Conservation (phyloP, 2,797 vertebrate genomes). For the Mus caroli region DNA sequence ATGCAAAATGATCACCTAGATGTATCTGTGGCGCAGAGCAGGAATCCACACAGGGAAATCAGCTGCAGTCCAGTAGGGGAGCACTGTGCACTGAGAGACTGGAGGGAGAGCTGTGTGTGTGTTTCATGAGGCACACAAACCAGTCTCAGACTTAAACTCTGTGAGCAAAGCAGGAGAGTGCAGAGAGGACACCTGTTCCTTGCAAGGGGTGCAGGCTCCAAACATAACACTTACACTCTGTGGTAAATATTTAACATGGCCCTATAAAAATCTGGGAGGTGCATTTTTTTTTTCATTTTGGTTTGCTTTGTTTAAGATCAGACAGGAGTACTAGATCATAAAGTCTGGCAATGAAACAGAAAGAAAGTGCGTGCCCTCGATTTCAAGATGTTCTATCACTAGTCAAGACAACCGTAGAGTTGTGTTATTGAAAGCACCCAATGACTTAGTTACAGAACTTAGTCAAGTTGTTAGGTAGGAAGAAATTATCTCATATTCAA, state of each 20-base stretch:
- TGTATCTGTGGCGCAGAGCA: background rate
- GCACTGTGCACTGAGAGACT: background rate
- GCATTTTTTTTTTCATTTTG: background rate
- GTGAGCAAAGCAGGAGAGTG: background rate
- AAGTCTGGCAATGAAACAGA: background rate
- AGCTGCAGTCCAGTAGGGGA: background rate
- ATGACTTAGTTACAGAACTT: constrained; percentile 28
- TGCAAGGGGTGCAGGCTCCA: background rate
- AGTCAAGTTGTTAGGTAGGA: background rate
- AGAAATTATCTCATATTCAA: background rate
- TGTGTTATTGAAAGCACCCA: background rate
- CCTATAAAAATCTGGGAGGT: constrained; percentile 11
- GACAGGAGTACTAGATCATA: constrained; percentile 12
- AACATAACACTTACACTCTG: background rate
- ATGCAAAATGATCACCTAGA: background rate
- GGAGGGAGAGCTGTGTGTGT: too few relatives aligned
- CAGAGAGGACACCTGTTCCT: background rate
- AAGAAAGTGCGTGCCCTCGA: background rate
- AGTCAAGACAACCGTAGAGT: background rate
- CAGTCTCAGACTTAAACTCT: constrained; percentile 13
- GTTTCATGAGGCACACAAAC: background rate
- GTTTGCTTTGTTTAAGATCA: constrained; percentile 22
- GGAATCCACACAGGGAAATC: background rate
- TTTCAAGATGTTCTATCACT: background rate
- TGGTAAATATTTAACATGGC: constrained; percentile 23